Percentiles rank a stretch among this genome's conserved stretches.
These are phyloP conservation scores for Chrysopilus asiliformis DNA, from an alignment of 2,888 invertebrate genomes.

Conservation along the genomic window DNA sequence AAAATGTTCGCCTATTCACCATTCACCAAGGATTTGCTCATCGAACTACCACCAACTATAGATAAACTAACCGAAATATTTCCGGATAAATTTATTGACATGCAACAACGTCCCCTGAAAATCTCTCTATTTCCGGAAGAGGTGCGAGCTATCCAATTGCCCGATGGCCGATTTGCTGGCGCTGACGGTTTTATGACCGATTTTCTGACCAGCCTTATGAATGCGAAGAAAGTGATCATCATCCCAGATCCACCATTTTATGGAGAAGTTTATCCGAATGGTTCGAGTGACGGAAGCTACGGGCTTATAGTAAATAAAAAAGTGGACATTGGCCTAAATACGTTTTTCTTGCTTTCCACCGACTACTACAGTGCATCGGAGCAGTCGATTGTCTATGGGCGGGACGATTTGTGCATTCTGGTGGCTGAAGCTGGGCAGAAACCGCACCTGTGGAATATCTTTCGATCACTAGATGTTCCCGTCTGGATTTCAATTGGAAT, in stretches of 20 bases:
- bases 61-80: slow-evolving; percentile 22
- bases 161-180: slow-evolving; percentile 25
- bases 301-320: slow-evolving; percentile 20
- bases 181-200: slow-evolving; percentile 34
- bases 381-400: slow-evolving; percentile 38
- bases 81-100: slow-evolving; percentile 24
- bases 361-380: slow-evolving; percentile 40
- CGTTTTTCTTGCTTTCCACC: slow-evolving; percentile 39
- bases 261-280: slow-evolving; percentile 16
- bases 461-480: slow-evolving; percentile 24
- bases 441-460: slow-evolving; percentile 37
- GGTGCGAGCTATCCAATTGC: slow-evolving; percentile 31
- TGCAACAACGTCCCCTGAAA: slow-evolving; percentile 25
- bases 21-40: slow-evolving; percentile 35
- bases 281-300: slow-evolving; percentile 22
- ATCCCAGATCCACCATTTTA: slow-evolving; percentile 16
- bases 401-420: slow-evolving; percentile 44
- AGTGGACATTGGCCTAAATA: slow-evolving; percentile 40
- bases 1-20: slow-evolving; percentile 42
- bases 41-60: slow-evolving; percentile 19
- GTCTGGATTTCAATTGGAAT: slow-evolving; percentile 21
- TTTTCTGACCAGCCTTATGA: slow-evolving; percentile 34
- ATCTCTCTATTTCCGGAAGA: slow-evolving; percentile 32
- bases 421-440: slow-evolving; percentile 40
- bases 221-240: slow-evolving; percentile 35